Conservation (phyloP, 2,113 vertebrate species). For the Atrichornis clamosus region DNA sequence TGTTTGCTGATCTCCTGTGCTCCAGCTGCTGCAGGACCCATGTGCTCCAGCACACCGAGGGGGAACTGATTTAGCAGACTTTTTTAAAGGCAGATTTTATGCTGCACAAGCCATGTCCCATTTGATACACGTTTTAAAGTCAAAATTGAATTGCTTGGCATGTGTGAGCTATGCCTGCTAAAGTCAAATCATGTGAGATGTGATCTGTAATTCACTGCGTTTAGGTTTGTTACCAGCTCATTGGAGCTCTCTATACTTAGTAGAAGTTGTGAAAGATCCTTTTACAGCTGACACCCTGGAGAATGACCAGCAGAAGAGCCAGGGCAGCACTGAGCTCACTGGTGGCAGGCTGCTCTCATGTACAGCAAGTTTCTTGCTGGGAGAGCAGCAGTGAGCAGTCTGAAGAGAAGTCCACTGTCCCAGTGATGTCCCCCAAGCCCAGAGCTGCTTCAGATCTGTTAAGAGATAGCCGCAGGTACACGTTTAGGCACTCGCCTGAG, state of each 20-base stretch:
- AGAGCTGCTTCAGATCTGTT: neutral
- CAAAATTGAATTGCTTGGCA: neutral
- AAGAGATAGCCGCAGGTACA: neutral
- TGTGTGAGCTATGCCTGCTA: neutral
- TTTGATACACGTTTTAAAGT: neutral
- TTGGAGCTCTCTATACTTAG: neutral
- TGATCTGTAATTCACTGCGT: neutral
- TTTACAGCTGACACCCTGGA: neutral
- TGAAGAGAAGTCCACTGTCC: neutral
- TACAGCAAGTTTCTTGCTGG: neutral
- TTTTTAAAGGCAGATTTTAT: neutral
- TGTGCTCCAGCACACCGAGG: neutral
- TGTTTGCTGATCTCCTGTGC: neutral
- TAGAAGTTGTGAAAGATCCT: neutral
- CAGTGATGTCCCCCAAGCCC: neutral
- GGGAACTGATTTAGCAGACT: neutral
- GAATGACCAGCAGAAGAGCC: neutral
- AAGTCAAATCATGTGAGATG: neutral
- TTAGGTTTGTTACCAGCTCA: neutral
- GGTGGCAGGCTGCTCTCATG: neutral
- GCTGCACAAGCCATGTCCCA: neutral
- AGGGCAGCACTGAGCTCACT: neutral
- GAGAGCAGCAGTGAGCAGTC: neutral
- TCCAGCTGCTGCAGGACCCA: neutral
- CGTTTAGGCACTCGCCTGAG: neutral